Conservation (phyloP, 2,888 invertebrate genomes). For the Apamea crenata region DNA sequence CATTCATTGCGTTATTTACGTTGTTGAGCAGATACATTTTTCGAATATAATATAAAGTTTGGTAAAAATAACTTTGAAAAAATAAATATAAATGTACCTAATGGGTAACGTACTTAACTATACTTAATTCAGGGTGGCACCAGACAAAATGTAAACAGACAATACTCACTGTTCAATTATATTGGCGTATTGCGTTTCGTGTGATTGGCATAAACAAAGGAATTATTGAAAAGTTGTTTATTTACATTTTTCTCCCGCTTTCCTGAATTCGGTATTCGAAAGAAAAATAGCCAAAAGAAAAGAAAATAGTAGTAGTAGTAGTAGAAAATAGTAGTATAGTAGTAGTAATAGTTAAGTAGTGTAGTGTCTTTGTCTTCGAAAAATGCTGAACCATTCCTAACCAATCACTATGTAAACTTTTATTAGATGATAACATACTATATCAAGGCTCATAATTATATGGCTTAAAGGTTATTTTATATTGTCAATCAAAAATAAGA, state of each 20-base stretch:
- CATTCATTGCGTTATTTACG: no score
- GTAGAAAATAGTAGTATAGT: no score
- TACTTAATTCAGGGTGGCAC: not conserved
- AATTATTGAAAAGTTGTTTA: constrained; percentile 44
- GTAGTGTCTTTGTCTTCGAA: not conserved
- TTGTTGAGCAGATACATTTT: no score
- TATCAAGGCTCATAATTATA: not conserved
- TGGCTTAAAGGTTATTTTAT: not conserved
- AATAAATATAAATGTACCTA: not conserved
- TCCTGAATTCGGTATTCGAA: not conserved
- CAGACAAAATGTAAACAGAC: constrained; percentile 26
- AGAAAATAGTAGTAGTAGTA: no score
- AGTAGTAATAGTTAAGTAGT: no score
- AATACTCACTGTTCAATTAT: constrained; percentile 38
- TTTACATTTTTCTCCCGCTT: constrained; percentile 28
- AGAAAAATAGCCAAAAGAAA: not conserved
- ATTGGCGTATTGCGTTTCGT: constrained; percentile 37
- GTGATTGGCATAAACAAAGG: constrained; percentile 47
- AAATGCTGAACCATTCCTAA: constrained; percentile 1
- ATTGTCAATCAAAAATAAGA: not conserved
- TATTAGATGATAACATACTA: constrained; percentile 4
- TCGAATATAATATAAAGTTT: no score
- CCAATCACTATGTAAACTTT: constrained; percentile 26
- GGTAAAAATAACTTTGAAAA: no score
- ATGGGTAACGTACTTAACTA: not conserved